A percentile compares a stretch with the other conserved stretches of the same genome.
Evolutionary conservation across 1,140 invertebrate genomes (phyloP).

Genomic region (Eumeta japonica): DNA sequence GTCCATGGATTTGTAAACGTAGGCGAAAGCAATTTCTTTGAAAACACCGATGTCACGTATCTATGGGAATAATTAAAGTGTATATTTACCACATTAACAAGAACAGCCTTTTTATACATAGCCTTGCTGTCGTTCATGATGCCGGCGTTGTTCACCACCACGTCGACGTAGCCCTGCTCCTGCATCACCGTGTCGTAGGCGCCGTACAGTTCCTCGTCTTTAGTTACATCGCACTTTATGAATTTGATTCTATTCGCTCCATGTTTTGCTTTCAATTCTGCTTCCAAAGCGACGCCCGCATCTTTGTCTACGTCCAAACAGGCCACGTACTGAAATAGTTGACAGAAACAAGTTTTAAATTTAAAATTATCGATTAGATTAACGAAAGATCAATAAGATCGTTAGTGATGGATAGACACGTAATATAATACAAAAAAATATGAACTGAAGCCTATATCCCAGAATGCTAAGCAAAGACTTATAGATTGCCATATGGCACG

Average conservation of each 20-base stretch:
- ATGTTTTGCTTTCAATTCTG: conserved; percentile 15
- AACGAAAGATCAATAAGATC: too few species aligned
- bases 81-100: conserved; percentile 41
- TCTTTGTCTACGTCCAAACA: conserved; percentile 18
- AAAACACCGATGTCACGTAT: too few species aligned
- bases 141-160: conserved; percentile 68
- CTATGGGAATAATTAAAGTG: too few species aligned
- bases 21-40: too few species aligned
- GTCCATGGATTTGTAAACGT: too few species aligned
- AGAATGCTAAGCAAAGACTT: too few species aligned
- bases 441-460: too few species aligned
- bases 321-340: conserved; percentile 17
- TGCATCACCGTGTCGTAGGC: conserved; percentile 60
- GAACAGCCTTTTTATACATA: conserved; percentile 30
- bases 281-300: conserved; percentile 12
- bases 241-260: conserved; percentile 24
- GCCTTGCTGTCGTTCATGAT: conserved; percentile 28
- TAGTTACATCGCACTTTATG: conserved; percentile 64
- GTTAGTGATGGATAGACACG: too few species aligned
- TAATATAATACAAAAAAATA: too few species aligned
- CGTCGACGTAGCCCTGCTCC: conserved; percentile 60
- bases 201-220: conserved; percentile 58
- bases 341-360: too few species aligned
- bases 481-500: too few species aligned
- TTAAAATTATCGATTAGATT: too few species aligned